Evolutionary conservation across 2,797 vertebrate genomes (phyloP).

Genomic region (Cichlasoma orientale): DNA sequence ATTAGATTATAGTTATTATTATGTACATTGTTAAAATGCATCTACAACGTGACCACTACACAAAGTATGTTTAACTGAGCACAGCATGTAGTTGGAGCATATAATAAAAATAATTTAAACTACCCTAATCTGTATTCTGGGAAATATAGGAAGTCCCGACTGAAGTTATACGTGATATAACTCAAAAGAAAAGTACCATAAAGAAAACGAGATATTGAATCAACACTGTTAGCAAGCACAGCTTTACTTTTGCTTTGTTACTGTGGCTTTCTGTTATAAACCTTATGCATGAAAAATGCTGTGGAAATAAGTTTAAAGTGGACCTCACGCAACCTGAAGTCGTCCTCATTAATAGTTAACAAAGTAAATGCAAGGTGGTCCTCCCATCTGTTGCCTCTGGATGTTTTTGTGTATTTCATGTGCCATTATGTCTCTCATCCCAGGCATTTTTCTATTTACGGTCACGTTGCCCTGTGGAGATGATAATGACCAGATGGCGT

Average conservation of each 20-base stretch:
- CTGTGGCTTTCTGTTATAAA: not conserved
- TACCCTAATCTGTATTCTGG: not conserved
- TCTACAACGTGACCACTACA: not conserved
- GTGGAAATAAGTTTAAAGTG: not conserved
- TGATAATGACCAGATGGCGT: slow-evolving; percentile 52
- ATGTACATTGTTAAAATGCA: not conserved
- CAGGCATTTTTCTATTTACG: slow-evolving; percentile 31
- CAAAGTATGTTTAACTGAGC: not conserved
- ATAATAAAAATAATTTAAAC: not conserved
- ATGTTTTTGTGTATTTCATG: slow-evolving; percentile 3
- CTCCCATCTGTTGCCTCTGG: not conserved
- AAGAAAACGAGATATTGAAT: not conserved
- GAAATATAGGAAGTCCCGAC: not conserved
- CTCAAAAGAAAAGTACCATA: not conserved
- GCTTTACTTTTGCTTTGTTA: not conserved
- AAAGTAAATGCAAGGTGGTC: not conserved
- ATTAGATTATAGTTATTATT: not conserved
- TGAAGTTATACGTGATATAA: not conserved
- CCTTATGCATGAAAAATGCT: not conserved
- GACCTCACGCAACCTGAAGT: not conserved
- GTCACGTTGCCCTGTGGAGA: slow-evolving; percentile 18
- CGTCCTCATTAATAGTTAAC: not conserved
- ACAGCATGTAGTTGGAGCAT: not conserved
- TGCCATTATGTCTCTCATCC: slow-evolving; percentile 10
- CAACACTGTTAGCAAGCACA: not conserved